Evolutionary conservation across 2,113 vertebrate genomes (phyloP), one percentile per base, ranked within the genome.

Genomic region (Chamaetylas fuelleborni): DNA sequence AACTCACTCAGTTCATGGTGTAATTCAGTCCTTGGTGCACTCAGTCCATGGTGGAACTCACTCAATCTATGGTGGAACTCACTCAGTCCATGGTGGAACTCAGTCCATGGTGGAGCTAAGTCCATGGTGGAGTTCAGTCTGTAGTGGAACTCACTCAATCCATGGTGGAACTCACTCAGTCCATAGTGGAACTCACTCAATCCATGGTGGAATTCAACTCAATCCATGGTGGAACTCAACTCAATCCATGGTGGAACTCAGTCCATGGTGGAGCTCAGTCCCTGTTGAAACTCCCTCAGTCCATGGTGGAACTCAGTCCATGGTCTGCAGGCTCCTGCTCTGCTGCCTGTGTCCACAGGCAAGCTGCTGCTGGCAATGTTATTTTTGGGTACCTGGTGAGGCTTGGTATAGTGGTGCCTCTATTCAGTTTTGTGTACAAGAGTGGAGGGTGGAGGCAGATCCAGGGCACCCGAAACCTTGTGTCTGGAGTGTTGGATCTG

Each of bases 71-170:
- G 4, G 3, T 42, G 29, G 9, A 23, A 3, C 19, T 40, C 26
- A 50, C 19, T 40, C 26, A 50, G 0, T 45, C 15, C 0, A 0
- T 50, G 14, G 22, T 33, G 7, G 25, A 6, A 3, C 19, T 40
- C 26, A 50, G 0, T 45, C 16, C 0, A 0, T 50, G 14, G 19
- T n/a, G 6, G 14, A 3, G 2, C 13, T 50, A 6, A 61, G 0
- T n/a, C 38, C 2, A 0, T 18, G 4, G 3, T 42, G 29, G 8
- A 19, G 2, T 16, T 38, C 26, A 50, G 0, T 45, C 15, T 0
- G 0, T 16, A 3, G 6, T n/a, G 18, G 5, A 12, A 4, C 29
- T n/a, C 40, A 3, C 25, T 50, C 7, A 61, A 0, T n/a, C 38
- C 2, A 0, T 18, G 3, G 4, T 42, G 29, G 8, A 19, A 38